Evolutionary conservation across 2,113 vertebrate genomes (phyloP).

Genomic region (Rostratula benghalensis): DNA sequence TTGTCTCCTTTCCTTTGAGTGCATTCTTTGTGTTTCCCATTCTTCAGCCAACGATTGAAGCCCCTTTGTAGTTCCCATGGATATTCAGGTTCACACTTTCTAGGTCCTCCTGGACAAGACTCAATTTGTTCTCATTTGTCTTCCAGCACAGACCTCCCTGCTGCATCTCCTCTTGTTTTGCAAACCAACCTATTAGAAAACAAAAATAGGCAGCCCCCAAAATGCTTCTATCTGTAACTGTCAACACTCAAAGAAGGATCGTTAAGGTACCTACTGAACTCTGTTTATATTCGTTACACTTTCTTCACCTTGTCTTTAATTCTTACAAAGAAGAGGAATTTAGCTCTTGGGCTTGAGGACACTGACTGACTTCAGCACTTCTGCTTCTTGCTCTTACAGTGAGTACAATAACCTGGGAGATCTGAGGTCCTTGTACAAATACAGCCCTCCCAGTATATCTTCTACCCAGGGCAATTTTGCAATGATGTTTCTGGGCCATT

Average conservation of each 20-base stretch:
- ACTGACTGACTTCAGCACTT: neutral
- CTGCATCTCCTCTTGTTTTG: neutral
- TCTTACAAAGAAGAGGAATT: neutral
- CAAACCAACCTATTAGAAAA: neutral
- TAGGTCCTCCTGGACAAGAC: neutral
- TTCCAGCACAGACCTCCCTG: neutral
- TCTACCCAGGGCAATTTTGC: neutral
- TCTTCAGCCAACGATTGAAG: neutral
- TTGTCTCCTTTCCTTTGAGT: neutral
- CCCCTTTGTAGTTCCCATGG: neutral
- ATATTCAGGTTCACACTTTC: neutral
- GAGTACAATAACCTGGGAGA: neutral
- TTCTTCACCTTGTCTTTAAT: neutral
- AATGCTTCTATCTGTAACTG: neutral
- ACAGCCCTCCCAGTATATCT: neutral
- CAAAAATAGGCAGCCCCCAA: neutral
- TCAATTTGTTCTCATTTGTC: neutral
- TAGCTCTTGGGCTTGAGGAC: neutral
- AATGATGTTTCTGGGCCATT: neutral
- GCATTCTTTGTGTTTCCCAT: neutral
- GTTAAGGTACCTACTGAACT: neutral
- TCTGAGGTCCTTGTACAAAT: neutral
- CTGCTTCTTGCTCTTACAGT: neutral
- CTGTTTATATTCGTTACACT: neutral
- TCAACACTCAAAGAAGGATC: neutral